Evolutionary conservation across 2,888 invertebrate species (phyloP).

Genomic region (Pyrrhosoma nymphula): DNA sequence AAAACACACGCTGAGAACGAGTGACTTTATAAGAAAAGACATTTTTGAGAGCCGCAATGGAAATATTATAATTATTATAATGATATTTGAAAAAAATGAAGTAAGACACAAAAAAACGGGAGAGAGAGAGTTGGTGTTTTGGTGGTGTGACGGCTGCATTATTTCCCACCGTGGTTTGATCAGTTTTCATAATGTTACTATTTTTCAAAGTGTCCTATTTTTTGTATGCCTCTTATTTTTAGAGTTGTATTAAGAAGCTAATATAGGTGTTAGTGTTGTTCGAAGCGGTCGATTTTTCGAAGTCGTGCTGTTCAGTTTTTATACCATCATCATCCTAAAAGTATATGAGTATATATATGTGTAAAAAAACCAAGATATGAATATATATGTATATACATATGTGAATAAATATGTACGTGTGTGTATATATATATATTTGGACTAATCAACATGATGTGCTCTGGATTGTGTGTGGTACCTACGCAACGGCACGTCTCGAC

Average conservation of each 20-base stretch:
- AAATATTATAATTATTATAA: constrained; percentile 16
- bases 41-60: background rate
- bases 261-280: constrained; percentile 66
- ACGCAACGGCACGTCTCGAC: background rate
- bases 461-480: background rate
- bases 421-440: constrained; percentile 43
- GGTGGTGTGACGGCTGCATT: constrained; percentile 31
- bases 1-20: background rate
- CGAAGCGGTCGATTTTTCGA: constrained; percentile 56
- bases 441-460: constrained; percentile 9
- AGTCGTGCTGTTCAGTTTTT: constrained; percentile 66
- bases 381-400: constrained; percentile 47
- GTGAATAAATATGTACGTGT: constrained; percentile 48
- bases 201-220: constrained; percentile 67
- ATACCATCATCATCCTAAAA: constrained; percentile 60
- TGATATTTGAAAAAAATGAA: background rate
- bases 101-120: background rate
- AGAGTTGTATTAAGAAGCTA: constrained; percentile 65
- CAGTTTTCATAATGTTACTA: constrained; percentile 66
- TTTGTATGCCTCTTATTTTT: constrained; percentile 67
- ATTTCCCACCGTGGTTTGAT: constrained; percentile 65
- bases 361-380: constrained; percentile 1
- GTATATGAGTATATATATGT: constrained; percentile 20
- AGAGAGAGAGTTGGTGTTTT: constrained; percentile 30
- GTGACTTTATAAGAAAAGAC: constrained; percentile 38